phyloP scores from a whole-genome alignment of 2,113 vertebrate species.

The Urocynchramus pylzowi region DNA sequence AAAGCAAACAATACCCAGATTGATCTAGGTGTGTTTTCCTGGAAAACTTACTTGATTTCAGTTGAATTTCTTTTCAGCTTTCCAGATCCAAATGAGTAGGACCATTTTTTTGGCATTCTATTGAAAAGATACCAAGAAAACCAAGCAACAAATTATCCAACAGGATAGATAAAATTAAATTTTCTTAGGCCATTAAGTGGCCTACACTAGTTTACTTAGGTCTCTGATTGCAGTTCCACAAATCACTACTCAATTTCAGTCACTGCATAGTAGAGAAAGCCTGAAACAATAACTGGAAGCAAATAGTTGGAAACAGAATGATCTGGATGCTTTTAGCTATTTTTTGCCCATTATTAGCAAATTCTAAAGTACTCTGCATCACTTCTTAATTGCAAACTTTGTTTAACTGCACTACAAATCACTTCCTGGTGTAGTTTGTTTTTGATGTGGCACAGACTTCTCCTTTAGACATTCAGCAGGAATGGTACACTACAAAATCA shows the following conservation, averaged over 20 bases:
- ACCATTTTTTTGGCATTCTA: neutral
- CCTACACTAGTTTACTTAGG: neutral
- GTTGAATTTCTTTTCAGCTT: neutral
- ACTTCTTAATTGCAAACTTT: neutral
- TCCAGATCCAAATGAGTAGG: neutral
- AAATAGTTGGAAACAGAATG: neutral
- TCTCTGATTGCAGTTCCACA: neutral
- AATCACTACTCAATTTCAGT: neutral
- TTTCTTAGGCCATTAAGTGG: neutral
- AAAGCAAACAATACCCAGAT: neutral
- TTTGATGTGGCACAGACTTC: rapidly evolving
- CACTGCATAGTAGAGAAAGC: neutral
- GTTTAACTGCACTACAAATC: neutral
- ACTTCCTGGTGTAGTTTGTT: neutral
- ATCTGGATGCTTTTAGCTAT: neutral
- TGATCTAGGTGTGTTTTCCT: neutral
- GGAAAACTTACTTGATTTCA: neutral
- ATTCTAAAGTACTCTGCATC: neutral
- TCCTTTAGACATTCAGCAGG: neutral
- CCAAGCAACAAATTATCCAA: neutral
- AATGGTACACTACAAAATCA: neutral
- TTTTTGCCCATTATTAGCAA: neutral
- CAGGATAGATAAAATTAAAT: neutral
- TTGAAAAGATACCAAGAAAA: neutral
- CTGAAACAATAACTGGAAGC: neutral